Conservation (phyloP, 2,888 invertebrate species). For the Acheta domesticus region DNA sequence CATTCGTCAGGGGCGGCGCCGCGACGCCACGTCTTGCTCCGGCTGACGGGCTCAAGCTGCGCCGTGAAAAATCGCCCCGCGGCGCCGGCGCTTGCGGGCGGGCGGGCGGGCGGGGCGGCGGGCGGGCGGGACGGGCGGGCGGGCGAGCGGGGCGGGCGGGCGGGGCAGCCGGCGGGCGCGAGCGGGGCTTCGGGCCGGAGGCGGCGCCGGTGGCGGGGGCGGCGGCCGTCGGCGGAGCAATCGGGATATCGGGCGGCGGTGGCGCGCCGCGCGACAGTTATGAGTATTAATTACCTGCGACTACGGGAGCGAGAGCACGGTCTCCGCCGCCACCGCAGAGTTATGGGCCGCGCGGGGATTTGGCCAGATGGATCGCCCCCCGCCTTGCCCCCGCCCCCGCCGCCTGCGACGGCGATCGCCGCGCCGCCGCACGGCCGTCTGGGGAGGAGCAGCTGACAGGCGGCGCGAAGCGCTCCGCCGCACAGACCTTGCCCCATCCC, state of each 20-base stretch:
- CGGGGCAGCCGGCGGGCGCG: too few relatives aligned
- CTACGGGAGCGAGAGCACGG: neutral
- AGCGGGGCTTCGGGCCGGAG: neutral
- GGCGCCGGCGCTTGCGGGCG: too few relatives aligned
- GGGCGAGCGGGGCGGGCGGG: too few relatives aligned
- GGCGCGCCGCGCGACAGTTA: neutral
- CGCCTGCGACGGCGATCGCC: too few relatives aligned
- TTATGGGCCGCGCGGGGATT: constrained; percentile 7
- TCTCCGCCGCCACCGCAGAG: neutral
- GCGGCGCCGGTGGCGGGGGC: neutral
- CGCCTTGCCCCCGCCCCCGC: too few relatives aligned
- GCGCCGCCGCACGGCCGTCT: too few relatives aligned
- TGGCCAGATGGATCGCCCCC: neutral
- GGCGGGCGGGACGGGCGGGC: neutral
- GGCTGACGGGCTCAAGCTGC: too few relatives aligned
- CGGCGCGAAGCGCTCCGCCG: too few relatives aligned
- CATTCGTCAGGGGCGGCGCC: neutral
- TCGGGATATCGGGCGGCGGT: neutral
- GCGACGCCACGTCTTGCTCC: too few relatives aligned
- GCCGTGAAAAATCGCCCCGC: too few relatives aligned
- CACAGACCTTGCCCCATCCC: too few relatives aligned
- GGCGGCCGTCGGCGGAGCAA: neutral
- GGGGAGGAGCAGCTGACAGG: too few relatives aligned
- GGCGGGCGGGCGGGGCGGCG: neutral
- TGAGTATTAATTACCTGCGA: constrained; percentile 1